Evolutionary conservation across 2,888 invertebrate genomes (phyloP).

Genomic region (Conomelus anceps): DNA sequence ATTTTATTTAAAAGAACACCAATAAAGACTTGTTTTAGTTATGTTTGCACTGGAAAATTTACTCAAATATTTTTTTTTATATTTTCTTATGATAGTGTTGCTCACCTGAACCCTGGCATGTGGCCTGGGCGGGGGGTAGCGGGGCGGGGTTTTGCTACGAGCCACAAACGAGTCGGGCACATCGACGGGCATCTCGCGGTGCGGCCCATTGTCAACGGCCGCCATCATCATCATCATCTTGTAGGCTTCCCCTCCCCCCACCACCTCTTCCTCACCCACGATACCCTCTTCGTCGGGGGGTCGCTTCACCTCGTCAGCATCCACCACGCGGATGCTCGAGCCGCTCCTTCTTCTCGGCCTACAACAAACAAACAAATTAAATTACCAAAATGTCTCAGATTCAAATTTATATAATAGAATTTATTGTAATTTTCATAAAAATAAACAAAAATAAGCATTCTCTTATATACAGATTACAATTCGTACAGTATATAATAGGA

Average conservation of each 20-base stretch:
- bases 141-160: slow-evolving; percentile 82
- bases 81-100: slow-evolving; percentile 10
- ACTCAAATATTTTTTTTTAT: too few species aligned
- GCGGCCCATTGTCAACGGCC: slow-evolving; percentile 52
- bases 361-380: slow-evolving; percentile 40
- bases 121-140: slow-evolving; percentile 77
- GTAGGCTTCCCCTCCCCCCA: slow-evolving; percentile 41
- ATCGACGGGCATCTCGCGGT: slow-evolving; percentile 98
- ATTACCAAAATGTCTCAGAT: too few species aligned
- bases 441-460: too few species aligned
- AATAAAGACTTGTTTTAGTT: too few species aligned
- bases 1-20: too few species aligned
- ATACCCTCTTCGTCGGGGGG: slow-evolving; percentile 46
- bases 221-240: slow-evolving; percentile 60
- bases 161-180: slow-evolving; percentile 92
- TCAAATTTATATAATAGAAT: too few species aligned
- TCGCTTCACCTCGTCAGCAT: slow-evolving; percentile 52
- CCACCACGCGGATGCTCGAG: slow-evolving; percentile 74
- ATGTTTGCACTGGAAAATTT: too few species aligned
- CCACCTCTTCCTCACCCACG: slow-evolving; percentile 45
- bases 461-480: too few species aligned
- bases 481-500: too few species aligned
- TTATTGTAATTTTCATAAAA: too few species aligned
- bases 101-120: slow-evolving; percentile 49
- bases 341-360: slow-evolving; percentile 75